These are phyloP conservation scores for Microctonus hyperodae DNA, from an alignment of 2,888 invertebrate genomes.

Conservation along the genomic window DNA sequence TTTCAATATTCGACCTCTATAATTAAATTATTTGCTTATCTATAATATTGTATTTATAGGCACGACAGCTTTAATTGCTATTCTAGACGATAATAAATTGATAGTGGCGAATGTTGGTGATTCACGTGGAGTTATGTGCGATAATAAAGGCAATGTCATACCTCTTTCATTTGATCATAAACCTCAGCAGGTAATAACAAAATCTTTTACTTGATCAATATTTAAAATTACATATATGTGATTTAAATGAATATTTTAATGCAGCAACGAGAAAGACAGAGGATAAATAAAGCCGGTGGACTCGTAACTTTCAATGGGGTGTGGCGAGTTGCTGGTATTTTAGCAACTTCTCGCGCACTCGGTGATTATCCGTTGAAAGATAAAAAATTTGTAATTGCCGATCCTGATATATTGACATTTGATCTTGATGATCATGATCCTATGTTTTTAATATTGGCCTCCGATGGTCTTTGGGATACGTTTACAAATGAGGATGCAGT, in stretches of 20 bases:
- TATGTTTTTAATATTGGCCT: constrained; percentile 89
- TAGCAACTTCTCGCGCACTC: constrained; percentile 92
- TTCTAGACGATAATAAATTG: constrained; percentile 81
- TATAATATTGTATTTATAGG: constrained; percentile 66
- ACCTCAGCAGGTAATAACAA: constrained; percentile 84
- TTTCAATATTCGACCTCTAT: too few relatives aligned
- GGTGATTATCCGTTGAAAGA: constrained; percentile 96
- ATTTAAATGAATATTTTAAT: constrained; percentile 31
- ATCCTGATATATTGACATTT: constrained; percentile 93
- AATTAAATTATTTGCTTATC: constrained; percentile 42
- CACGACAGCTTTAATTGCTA: constrained; percentile 90
- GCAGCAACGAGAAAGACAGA: constrained; percentile 85
- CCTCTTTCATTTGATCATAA: constrained; percentile 96
- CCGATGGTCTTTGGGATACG: constrained; percentile 97
- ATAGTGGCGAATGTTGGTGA: constrained; percentile 97
- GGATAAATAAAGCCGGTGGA: constrained; percentile 95
- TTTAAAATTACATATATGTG: constrained; percentile 11
- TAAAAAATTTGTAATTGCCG: constrained; percentile 91
- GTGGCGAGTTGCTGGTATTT: constrained; percentile 94
- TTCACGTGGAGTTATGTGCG: constrained; percentile 95
- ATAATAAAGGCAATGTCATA: constrained; percentile 86
- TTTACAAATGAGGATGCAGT: constrained; percentile 95
- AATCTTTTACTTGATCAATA: not conserved
- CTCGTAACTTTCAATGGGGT: constrained; percentile 95
- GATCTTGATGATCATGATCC: constrained; percentile 87